Percentiles rank a stretch among this genome's conserved stretches.
phyloP scores from a whole-genome alignment of 2,888 invertebrate species.

The Drosophila prolongata region DNA sequence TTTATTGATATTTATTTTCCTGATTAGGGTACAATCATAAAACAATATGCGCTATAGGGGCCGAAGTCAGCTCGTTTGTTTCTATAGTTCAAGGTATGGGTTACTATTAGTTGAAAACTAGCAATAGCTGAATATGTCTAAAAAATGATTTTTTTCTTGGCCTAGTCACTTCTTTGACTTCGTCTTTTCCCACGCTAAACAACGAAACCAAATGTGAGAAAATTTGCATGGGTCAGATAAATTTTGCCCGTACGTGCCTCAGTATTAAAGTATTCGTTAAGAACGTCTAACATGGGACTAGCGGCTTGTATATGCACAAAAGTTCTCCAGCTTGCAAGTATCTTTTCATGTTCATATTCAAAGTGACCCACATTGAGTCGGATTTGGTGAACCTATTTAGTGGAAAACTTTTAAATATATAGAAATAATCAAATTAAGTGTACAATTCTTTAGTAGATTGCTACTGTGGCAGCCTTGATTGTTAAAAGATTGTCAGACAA shows the following conservation, averaged over 20 bases:
- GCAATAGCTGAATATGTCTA: neutral
- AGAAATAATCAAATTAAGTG: neutral
- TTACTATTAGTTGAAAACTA: neutral
- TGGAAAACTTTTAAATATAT: neutral
- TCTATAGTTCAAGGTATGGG: constrained; percentile 14
- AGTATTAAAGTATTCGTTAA: constrained; percentile 22
- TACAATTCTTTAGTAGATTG: constrained; percentile 33
- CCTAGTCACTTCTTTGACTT: constrained; percentile 25
- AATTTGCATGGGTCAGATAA: constrained; percentile 43
- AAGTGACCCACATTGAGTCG: neutral
- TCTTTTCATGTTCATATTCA: neutral
- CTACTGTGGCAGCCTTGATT: constrained; percentile 48
- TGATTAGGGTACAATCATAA: constrained; percentile 14
- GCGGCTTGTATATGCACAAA: constrained; percentile 55
- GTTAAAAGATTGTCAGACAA: constrained; percentile 61
- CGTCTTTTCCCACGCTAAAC: constrained; percentile 31
- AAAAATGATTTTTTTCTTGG: constrained; percentile 3
- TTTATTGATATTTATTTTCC: constrained; percentile 21
- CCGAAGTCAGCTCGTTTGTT: constrained; percentile 5
- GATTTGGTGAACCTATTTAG: neutral
- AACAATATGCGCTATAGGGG: neutral
- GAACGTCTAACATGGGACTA: constrained; percentile 54
- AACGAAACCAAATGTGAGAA: constrained; percentile 34
- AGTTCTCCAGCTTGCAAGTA: constrained; percentile 61
- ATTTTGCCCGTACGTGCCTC: constrained; percentile 18